A percentile compares a stretch with the other conserved stretches of the same genome.
Evolutionary conservation across 1,140 invertebrate species (phyloP).

Genomic region (Frieseomelitta varia): DNA sequence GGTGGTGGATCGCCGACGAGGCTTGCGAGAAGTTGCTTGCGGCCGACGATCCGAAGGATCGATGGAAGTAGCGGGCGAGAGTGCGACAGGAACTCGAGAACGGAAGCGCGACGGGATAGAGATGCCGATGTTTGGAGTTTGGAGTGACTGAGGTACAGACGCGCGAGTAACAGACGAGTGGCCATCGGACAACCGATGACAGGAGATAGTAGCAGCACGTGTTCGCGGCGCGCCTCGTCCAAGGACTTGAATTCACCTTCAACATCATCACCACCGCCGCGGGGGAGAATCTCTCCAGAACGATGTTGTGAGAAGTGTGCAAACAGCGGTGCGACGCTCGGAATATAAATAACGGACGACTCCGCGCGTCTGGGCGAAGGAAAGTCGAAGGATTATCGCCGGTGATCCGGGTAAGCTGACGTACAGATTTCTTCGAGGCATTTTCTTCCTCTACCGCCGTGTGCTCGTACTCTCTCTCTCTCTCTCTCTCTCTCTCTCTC

Average conservation of each 20-base stretch:
- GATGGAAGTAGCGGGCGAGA: slow-evolving; percentile 44
- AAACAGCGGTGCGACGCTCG: neutral
- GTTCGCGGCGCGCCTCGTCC: slow-evolving; percentile 18
- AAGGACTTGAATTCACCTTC: neutral
- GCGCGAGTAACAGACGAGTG: neutral
- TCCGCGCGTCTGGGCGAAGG: neutral
- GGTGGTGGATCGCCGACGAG: neutral
- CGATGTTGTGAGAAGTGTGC: slow-evolving; percentile 53
- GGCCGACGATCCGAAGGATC: slow-evolving; percentile 1
- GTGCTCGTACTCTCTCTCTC: no score
- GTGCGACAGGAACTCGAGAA: slow-evolving; percentile 22
- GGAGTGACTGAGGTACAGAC: slow-evolving; percentile 31
- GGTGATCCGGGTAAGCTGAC: slow-evolving; percentile 3
- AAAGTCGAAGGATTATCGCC: neutral
- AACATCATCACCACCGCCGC: no score
- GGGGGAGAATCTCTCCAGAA: neutral
- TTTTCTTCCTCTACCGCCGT: neutral
- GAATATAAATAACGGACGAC: neutral
- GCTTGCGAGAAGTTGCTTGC: neutral
- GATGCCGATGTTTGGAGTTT: slow-evolving; percentile 4
- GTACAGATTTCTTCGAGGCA: no score
- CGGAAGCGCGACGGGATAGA: slow-evolving; percentile 6
- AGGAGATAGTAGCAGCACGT: slow-evolving; percentile 53
- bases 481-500: no score
- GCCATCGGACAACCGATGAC: slow-evolving; percentile 40